These are phyloP conservation scores for Drosophila funebris DNA, from an alignment of 1,140 invertebrate species.

Conservation along the genomic window DNA sequence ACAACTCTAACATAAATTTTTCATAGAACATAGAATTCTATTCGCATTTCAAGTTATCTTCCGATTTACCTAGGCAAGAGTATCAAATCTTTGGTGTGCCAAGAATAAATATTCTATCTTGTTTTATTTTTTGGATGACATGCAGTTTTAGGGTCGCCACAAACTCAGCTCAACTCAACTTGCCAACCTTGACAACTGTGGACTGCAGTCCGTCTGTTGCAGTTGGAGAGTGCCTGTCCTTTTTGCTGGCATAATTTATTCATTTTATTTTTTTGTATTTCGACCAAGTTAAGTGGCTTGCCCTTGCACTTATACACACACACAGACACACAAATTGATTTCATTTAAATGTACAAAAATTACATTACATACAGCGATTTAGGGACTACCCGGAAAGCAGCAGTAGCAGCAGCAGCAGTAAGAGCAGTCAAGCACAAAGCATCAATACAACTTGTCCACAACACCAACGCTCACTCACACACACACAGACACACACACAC, in stretches of 20 bases:
- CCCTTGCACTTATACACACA: slow-evolving; percentile 33
- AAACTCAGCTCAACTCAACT: slow-evolving; percentile 47
- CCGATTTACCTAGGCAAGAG: background rate
- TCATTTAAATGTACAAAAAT: slow-evolving; percentile 19
- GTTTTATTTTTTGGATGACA: slow-evolving; percentile 48
- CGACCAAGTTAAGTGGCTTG: slow-evolving; percentile 14
- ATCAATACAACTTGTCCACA: too few relatives aligned
- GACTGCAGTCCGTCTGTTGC: slow-evolving; percentile 14
- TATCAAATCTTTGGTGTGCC: background rate
- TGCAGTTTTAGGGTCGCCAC: slow-evolving; percentile 71
- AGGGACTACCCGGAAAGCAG: slow-evolving; percentile 43
- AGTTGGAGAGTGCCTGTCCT: slow-evolving; percentile 35
- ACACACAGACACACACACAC: slow-evolving; percentile 3
- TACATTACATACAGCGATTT: slow-evolving; percentile 4
- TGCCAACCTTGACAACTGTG: slow-evolving; percentile 59
- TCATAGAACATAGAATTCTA: too few relatives aligned
- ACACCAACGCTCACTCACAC: too few relatives aligned
- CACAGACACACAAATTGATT: slow-evolving; percentile 11
- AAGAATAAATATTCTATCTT: slow-evolving; percentile 16
- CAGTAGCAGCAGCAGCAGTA: background rate
- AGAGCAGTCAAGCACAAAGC: background rate
- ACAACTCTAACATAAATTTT: too few relatives aligned
- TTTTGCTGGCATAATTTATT: slow-evolving; percentile 41
- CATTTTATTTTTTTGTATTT: slow-evolving; percentile 14
- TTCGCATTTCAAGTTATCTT: too few relatives aligned